Evolutionary conservation across 64 coral and sea anemone species (phyloP), one percentile per base, ranked within the genome.

Genomic region (Actinia equina): DNA sequence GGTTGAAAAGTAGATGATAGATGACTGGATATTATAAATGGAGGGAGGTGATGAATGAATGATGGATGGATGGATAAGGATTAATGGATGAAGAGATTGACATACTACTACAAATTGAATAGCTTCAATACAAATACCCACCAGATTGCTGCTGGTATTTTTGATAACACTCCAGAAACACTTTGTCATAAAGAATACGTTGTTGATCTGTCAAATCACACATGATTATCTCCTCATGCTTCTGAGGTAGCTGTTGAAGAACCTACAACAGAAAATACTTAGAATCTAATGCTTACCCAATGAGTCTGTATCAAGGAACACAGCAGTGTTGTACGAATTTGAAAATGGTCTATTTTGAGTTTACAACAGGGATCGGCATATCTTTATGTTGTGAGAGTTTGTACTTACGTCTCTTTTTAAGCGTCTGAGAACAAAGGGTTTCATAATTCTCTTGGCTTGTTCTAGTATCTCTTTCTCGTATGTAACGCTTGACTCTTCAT

Each of bases 381-480:
- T 11, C 55, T 57, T 57, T 57, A 16, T 2, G 10, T 57, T 14
- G 15, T 57, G 55, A 11, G 0, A 12, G 1, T 44, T 42, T 54
- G n/a, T 55, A 91, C 96, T 90, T 59, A 98, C 96, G 70, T 98
- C 96, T 88, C 89, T 98, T 63, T 98, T 98, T n/a, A 98, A 60
- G 78, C 96, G 89, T 54, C 96, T 87, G 16, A 98, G 88, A 41
- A 98, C 96, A 89, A 98, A 98, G 0, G 96, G 96, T 79, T 98
- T 92, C 93, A 98, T 95, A 76, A 98, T 98, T 51, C 90, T 87
- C 18, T 95, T 98, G 12, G 93, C 96, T 51, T 98, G 96, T 8
- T 83, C 90, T 4, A 95, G 71, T 59, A 82, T 94, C 46, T 92
- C 96, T 77, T 95, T 93, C 74, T 95, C 70, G 57, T 95, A 98